Conservation (phyloP, 2,113 vertebrate species). For the Pandion haliaetus region DNA sequence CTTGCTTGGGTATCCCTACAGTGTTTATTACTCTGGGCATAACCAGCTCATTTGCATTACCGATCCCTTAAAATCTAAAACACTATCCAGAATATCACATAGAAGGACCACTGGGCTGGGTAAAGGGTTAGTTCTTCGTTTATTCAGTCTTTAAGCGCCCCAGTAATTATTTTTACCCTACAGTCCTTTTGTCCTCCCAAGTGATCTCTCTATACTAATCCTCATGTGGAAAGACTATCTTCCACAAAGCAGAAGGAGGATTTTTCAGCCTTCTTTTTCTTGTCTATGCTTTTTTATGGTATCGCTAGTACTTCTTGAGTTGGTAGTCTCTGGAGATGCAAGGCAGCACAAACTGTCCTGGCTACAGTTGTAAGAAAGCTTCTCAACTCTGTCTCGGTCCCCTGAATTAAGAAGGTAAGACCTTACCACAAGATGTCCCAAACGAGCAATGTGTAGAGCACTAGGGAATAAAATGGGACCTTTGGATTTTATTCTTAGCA, state of each 20-base stretch:
- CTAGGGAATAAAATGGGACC: neutral
- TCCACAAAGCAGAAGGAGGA: neutral
- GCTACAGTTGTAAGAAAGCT: neutral
- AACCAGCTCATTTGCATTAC: neutral
- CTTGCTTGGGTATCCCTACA: neutral
- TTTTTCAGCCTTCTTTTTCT: neutral
- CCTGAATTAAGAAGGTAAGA: neutral
- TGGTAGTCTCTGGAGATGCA: neutral
- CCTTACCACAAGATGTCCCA: neutral
- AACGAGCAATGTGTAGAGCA: neutral
- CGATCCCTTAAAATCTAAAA: neutral
- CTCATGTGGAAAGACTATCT: neutral
- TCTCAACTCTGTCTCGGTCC: neutral
- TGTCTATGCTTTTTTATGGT: neutral
- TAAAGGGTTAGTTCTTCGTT: neutral
- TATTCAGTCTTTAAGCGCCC: neutral
- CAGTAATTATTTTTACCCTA: neutral
- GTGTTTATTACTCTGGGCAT: neutral
- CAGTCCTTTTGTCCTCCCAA: neutral
- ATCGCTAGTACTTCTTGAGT: neutral
- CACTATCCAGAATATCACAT: neutral
- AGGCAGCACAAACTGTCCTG: neutral
- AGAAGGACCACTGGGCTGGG: neutral
- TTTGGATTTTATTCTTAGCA: neutral
- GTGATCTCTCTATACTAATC: neutral